Evolutionary conservation across 1,140 invertebrate genomes (phyloP).

Genomic region (Agrypnia vestita): DNA sequence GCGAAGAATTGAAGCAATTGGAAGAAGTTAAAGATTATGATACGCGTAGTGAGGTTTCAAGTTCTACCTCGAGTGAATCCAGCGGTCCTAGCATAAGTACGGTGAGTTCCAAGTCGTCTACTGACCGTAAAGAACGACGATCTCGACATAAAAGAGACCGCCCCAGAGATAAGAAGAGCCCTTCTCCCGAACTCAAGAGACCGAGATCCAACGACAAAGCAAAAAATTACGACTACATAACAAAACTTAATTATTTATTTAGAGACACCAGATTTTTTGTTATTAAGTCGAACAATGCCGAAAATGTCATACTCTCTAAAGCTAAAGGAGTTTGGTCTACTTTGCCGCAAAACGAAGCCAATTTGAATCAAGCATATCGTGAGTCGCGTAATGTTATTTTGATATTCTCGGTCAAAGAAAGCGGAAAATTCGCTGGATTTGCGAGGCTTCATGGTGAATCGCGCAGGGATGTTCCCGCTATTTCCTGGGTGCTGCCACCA

Average conservation of each 20-base stretch:
- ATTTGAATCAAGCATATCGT: constrained; percentile 94
- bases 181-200: constrained; percentile 68
- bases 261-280: constrained; percentile 96
- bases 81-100: constrained; percentile 83
- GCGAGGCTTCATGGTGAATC: constrained; percentile 91
- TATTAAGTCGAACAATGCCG: constrained; percentile 98
- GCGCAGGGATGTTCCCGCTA: constrained; percentile 88
- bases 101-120: constrained; percentile 78
- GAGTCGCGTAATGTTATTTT: constrained; percentile 95
- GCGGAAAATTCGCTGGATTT: constrained; percentile 95
- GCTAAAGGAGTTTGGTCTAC: constrained; percentile 98
- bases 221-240: constrained; percentile 88
- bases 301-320: constrained; percentile 96
- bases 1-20: constrained; percentile 80
- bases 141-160: constrained; percentile 72
- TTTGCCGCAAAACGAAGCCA: constrained; percentile 96
- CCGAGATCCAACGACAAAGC: constrained; percentile 67
- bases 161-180: constrained; percentile 64
- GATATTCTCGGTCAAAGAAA: constrained; percentile 98
- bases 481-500: constrained; percentile 97
- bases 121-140: constrained; percentile 71
- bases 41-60: constrained; percentile 86
- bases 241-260: constrained; percentile 95
- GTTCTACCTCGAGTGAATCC: constrained; percentile 78
- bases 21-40: constrained; percentile 80